Conservation (phyloP, 2,113 vertebrate species). For the Myotis brandtii region DNA sequence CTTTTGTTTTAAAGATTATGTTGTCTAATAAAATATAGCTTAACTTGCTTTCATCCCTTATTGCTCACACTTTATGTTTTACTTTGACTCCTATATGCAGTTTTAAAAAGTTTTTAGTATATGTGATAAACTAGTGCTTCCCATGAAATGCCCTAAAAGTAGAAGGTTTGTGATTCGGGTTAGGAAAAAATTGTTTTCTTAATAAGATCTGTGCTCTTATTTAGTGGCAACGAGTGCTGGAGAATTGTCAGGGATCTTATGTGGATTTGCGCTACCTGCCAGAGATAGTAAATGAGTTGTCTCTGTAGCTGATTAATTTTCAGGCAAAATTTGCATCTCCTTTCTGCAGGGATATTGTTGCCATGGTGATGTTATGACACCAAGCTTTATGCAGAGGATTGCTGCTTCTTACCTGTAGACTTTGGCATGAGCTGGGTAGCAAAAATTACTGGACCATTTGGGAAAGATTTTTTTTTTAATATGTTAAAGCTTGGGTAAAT, state of each 20-base stretch:
- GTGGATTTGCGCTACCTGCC: slow-evolving; percentile 26
- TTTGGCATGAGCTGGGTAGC: background rate
- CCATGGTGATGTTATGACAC: slow-evolving; percentile 53
- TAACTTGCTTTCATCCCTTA: background rate
- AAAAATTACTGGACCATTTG: background rate
- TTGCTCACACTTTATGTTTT: background rate
- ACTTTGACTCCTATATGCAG: background rate
- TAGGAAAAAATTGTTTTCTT: background rate
- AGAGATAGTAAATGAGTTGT: slow-evolving; percentile 47
- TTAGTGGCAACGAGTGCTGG: slow-evolving; percentile 5
- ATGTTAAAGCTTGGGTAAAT: background rate
- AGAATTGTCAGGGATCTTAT: slow-evolving; percentile 27
- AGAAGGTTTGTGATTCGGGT: slow-evolving; percentile 23
- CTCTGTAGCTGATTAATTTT: slow-evolving; percentile 66
- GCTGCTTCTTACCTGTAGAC: slow-evolving; percentile 38
- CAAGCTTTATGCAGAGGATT: background rate
- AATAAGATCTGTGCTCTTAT: background rate
- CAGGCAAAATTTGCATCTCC: slow-evolving; percentile 58
- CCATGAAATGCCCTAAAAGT: background rate
- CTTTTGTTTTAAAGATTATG: background rate
- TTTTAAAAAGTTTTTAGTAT: background rate
- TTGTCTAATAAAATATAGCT: background rate
- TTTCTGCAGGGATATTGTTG: slow-evolving; percentile 56
- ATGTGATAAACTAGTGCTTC: background rate
- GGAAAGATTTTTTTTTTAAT: background rate